Conservation (phyloP, 2,113 vertebrate genomes). For the Dryoscopus gambensis region DNA sequence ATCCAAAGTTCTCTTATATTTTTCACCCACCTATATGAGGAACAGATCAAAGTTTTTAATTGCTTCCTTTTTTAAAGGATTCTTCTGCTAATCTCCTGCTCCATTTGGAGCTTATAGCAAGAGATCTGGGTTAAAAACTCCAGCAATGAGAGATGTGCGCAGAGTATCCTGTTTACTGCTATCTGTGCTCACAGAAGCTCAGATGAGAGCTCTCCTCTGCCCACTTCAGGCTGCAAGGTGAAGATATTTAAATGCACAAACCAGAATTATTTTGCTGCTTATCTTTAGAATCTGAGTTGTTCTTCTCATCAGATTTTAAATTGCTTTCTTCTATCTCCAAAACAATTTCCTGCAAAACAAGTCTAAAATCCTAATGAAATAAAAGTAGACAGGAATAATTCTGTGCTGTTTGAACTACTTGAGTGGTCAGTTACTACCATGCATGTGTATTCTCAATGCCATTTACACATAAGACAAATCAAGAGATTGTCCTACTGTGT, state of each 20-base stretch:
- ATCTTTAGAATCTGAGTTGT: neutral
- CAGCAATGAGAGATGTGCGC: neutral
- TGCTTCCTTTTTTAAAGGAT: neutral
- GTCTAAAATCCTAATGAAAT: neutral
- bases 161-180: neutral
- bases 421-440: neutral
- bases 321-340: neutral
- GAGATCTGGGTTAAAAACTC: neutral
- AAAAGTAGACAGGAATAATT: neutral
- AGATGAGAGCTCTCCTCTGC: slow-evolving; percentile 40
- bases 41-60: neutral
- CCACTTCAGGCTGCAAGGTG: slow-evolving; percentile 39
- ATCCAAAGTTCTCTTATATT: neutral
- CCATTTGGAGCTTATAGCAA: neutral
- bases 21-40: neutral
- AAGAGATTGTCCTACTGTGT: neutral
- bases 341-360: neutral
- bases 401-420: neutral
- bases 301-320: neutral
- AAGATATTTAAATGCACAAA: neutral
- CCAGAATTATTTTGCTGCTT: neutral
- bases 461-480: neutral
- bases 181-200: neutral
- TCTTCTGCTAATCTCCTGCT: neutral
- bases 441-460: neutral